These are phyloP conservation scores for Paedocypris micromegethes DNA, from an alignment of 2,797 vertebrate genomes.

Conservation along the genomic window DNA sequence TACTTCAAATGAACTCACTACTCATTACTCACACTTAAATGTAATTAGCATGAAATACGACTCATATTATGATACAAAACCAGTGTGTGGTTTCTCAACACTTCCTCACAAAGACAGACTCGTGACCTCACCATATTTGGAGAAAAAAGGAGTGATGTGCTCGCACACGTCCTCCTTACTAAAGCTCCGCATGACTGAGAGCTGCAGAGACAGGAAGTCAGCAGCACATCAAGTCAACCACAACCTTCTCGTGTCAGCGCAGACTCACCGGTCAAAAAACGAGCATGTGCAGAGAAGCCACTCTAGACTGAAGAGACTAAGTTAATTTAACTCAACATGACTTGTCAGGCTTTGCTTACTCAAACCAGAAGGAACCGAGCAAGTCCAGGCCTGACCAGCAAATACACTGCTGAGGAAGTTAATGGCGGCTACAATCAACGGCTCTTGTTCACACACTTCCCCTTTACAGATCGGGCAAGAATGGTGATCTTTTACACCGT, in stretches of 20 bases:
- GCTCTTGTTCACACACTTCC: constrained; percentile 31
- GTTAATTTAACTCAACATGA: too few relatives aligned
- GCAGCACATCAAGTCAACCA: constrained; percentile 4
- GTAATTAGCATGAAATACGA: too few relatives aligned
- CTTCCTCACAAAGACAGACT: too few relatives aligned
- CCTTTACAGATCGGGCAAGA: constrained; percentile 13
- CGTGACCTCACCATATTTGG: neutral
- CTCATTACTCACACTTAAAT: too few relatives aligned
- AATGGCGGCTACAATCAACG: constrained; percentile 27
- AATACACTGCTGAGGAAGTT: constrained; percentile 30
- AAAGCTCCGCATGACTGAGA: constrained; percentile 15
- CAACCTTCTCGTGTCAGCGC: neutral
- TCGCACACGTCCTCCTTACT: neutral
- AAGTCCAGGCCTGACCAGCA: neutral
- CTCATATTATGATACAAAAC: too few relatives aligned
- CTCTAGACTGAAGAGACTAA: too few relatives aligned
- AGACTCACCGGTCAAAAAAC: too few relatives aligned
- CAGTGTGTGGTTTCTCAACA: too few relatives aligned
- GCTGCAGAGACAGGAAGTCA: constrained; percentile 40
- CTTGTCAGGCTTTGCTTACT: too few relatives aligned
- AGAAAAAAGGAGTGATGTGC: neutral
- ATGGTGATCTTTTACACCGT: constrained; percentile 11
- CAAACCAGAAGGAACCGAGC: neutral
- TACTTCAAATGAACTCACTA: too few relatives aligned
- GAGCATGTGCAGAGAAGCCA: too few relatives aligned